Conservation (phyloP, 2,113 vertebrate genomes). For the Lates calcarifer region DNA sequence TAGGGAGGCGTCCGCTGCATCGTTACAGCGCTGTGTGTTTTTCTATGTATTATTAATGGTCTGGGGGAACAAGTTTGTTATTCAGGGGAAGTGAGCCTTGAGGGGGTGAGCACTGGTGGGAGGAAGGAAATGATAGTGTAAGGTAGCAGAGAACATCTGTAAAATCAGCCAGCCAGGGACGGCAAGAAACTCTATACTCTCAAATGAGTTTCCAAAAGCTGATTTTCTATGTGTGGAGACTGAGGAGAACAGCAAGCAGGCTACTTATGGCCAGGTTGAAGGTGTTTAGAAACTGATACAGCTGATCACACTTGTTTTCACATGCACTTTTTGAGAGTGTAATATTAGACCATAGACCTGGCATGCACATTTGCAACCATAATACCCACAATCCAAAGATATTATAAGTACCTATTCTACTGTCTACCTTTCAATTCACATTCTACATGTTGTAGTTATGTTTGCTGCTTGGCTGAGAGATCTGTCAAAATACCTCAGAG, state of each 20-base stretch:
- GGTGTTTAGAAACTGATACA: background rate
- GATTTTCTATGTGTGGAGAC: background rate
- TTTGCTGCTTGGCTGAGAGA: background rate
- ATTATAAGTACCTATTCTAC: background rate
- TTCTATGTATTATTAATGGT: constrained; percentile 63
- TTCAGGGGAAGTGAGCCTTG: constrained; percentile 59
- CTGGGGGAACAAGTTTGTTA: constrained; percentile 40
- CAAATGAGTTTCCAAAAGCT: constrained; percentile 18
- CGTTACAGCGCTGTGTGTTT: constrained; percentile 24
- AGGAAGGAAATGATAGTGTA: constrained; percentile 14
- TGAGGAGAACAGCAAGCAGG: background rate
- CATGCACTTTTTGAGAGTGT: background rate
- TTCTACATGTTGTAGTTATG: background rate
- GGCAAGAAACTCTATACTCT: background rate
- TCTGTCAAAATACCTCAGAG: background rate
- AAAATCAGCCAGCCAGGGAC: constrained; percentile 22
- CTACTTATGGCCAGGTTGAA: background rate
- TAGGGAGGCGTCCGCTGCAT: background rate
- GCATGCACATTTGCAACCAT: background rate
- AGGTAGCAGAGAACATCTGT: constrained; percentile 36
- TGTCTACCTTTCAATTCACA: background rate
- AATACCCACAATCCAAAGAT: background rate
- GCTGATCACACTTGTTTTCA: background rate
- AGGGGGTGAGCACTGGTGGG: constrained; percentile 19
- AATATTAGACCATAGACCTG: background rate